phyloP scores from a whole-genome alignment of 2,888 invertebrate genomes.

The Amphipyra tragopoginis region DNA sequence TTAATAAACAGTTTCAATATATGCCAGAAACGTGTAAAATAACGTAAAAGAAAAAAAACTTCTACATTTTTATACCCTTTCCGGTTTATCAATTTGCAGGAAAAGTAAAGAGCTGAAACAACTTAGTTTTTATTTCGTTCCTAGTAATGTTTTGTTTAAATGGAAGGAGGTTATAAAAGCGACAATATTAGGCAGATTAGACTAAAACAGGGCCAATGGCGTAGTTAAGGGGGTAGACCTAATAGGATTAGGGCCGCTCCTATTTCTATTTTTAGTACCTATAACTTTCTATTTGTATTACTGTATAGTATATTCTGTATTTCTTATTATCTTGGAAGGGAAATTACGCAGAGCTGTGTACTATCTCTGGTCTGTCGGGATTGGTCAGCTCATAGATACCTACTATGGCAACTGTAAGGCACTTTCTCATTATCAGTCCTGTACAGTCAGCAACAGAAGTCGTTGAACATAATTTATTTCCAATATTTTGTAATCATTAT shows the following conservation, averaged over 20 bases:
- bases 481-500: too few relatives aligned
- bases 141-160: not conserved
- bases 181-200: not conserved
- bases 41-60: not conserved
- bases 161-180: not conserved
- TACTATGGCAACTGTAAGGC: too few relatives aligned
- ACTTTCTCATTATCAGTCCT: too few relatives aligned
- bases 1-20: conserved; percentile 10
- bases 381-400: too few relatives aligned
- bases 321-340: too few relatives aligned
- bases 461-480: too few relatives aligned
- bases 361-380: too few relatives aligned
- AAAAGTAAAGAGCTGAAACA: not conserved
- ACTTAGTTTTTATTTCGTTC: not conserved
- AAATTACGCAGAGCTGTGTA: too few relatives aligned
- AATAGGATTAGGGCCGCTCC: conserved; percentile 9
- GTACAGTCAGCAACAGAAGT: too few relatives aligned
- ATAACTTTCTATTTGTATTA: conserved; percentile 2
- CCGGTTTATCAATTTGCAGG: not conserved
- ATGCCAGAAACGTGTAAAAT: not conserved
- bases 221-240: conserved; percentile 12
- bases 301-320: not conserved
- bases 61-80: not conserved
- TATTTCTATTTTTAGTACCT: conserved; percentile 12
- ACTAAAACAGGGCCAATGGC: conserved; percentile 3